Base-by-base conservation (phyloP, 1,140 invertebrate genomes). In the Ceratina australensis region DNA sequence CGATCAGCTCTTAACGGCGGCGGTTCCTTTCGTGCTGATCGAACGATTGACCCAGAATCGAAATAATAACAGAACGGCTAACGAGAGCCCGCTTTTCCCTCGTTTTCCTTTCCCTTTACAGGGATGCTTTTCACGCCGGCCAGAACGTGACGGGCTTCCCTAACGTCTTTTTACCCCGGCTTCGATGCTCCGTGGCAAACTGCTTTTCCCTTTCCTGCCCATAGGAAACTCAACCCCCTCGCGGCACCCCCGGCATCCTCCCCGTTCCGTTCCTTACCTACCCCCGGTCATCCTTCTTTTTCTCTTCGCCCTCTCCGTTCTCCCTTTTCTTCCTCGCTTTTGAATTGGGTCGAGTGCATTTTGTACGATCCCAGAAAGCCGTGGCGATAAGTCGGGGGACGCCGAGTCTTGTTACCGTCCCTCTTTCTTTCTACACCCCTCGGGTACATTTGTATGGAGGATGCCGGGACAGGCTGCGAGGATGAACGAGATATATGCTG, bases 1-100 rank as follows among this genome's bases (percentile, higher is more conserved):
- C 77, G 82, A 83, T 79, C 71, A 50, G 65, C 15, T 50, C 42
- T 68, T 26, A 66, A 67, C 65, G 65, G 20, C 52, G 72, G 54
- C 22, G 74, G 59, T 66, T 69, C 72, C 64, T 82, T 82, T 79
- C 69, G 64, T 67, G 72, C 56, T 66, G 57, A 72, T 72, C 81
- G 75, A 79, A 82, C 81, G 81, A 83, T 83, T 80, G 81, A 83
- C 77, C 80, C 59, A 83, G 77, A 67, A 84, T 84, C 81, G 81
- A 84, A 83, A 84, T 83, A 83, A 84, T 77, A 77, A 84, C 66
- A 79, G 68, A 69, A 49, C 81, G 54, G 57, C 81, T 83, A 83
- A 84, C 78, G 81, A 80, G 72, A 56, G 60, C 63, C 64, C 56
- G 82, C 65, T 82, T 79, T 82, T 72, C 81, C 65, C 66, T 54